A percentile compares a stretch with the other conserved stretches of the same genome.
Conservation (phyloP, 2,113 vertebrate species). For the Cacatua alba region DNA sequence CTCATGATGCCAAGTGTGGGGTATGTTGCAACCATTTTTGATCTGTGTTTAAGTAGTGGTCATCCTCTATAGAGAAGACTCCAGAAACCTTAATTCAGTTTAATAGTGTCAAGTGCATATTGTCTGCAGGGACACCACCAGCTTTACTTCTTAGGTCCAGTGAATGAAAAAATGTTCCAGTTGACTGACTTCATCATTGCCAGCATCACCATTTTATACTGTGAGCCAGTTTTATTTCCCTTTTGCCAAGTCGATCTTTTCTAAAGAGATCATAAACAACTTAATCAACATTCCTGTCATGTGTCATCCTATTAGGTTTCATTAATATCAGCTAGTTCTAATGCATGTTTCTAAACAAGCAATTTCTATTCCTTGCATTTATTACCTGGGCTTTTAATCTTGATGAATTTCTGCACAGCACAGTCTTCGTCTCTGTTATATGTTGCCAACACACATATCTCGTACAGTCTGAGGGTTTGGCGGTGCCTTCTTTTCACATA, state of each 20-base stretch:
- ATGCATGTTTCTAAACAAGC: conserved; percentile 27
- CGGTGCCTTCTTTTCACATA: neutral
- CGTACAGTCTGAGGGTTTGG: neutral
- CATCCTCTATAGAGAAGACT: neutral
- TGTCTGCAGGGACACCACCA: neutral
- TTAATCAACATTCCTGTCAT: conserved; percentile 52
- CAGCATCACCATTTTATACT: neutral
- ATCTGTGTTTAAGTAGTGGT: fast-evolving
- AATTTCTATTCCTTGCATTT: conserved; percentile 41
- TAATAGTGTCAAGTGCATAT: neutral
- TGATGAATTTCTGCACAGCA: neutral
- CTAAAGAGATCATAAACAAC: conserved; percentile 29
- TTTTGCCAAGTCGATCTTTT: neutral
- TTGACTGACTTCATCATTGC: neutral
- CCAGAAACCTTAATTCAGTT: neutral
- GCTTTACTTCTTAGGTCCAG: neutral
- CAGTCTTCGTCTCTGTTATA: neutral
- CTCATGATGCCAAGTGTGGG: fast-evolving
- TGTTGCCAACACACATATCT: neutral
- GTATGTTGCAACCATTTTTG: neutral
- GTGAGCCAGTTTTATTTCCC: neutral
- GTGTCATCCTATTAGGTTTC: conserved; percentile 31
- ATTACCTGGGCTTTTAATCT: conserved; percentile 47
- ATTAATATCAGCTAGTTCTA: conserved; percentile 43
- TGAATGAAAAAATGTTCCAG: neutral